Evolutionary conservation across 23 tunicate genomes (phyloP), one percentile per base, ranked within the genome.

Genomic region (Pegea sp.): DNA sequence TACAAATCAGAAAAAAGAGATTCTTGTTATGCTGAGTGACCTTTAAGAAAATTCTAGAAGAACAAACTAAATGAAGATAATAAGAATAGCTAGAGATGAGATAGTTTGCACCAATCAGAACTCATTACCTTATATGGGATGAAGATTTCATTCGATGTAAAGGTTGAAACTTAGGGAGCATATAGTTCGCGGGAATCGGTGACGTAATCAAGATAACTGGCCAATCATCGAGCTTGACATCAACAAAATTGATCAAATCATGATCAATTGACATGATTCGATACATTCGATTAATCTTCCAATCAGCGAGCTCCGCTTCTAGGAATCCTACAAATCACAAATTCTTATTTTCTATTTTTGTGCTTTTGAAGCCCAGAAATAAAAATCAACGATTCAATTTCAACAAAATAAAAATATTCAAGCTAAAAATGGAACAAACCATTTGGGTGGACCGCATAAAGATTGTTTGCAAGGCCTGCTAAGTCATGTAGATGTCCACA

Each of bases 121-220:
- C n/a, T n/a, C n/a, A n/a, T n/a, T n/a, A n/a, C 95, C 98, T 60
- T 13, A 89, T 63, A 67, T 89, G 98, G 32, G 78, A 62, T 7
- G 90, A 77, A 3, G 56, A 62, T 4, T 34, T 52, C 2, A 89
- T 76, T 57, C 81, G 57, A 32, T 61, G 60, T 29, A 89, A 56
- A 27, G 98, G 98, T 62, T 89, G 80, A 56, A 49, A 63, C 22
- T 62, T 56, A 0, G 98, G 98, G 31, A 62, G 71, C 76, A 71
- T 70, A 34, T 53, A 62, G 25, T 49, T 62, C 18, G 80, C 62
- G 19, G 62, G 62, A 29, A 71, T 77, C 0, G 90, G 98, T 50
- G 71, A 77, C 16, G 90, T 89, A 46, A 89, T 49, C 5, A 76
- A 54, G 44, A 89, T 55, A 28, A 68, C 65, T 13, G 90, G 81